Conservation (phyloP, 2,888 invertebrate genomes). For the Acleris emargana region DNA sequence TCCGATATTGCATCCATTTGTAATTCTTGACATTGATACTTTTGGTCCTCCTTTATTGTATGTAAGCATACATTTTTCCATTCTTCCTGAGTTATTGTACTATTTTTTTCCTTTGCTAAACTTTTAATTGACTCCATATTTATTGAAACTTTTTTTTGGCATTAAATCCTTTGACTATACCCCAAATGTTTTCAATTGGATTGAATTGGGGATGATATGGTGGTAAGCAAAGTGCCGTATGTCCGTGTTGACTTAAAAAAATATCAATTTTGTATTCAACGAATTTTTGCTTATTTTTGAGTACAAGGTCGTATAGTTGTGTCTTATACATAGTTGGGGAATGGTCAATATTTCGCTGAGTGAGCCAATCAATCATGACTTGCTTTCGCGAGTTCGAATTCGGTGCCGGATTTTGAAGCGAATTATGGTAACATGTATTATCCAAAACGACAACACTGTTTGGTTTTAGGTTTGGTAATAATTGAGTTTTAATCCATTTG, state of each 20-base stretch:
- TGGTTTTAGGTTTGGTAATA: too few relatives aligned
- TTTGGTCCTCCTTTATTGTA: neutral
- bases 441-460: too few relatives aligned
- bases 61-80: slow-evolving; percentile 2
- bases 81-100: slow-evolving; percentile 1
- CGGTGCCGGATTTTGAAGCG: too few relatives aligned
- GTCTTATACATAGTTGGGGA: too few relatives aligned
- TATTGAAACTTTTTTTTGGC: neutral
- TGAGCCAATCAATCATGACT: too few relatives aligned
- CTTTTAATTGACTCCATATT: slow-evolving; percentile 6
- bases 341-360: too few relatives aligned
- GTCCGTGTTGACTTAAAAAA: neutral
- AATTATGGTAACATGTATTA: too few relatives aligned
- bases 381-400: too few relatives aligned
- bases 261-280: too few relatives aligned
- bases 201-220: slow-evolving; percentile 4
- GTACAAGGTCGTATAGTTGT: too few relatives aligned
- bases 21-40: slow-evolving; percentile 5
- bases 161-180: slow-evolving; percentile 1
- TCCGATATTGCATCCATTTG: slow-evolving; percentile 2
- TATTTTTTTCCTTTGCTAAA: slow-evolving; percentile 1
- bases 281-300: too few relatives aligned
- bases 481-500: too few relatives aligned
- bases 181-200: slow-evolving; percentile 5
- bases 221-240: slow-evolving; percentile 2